Conservation (phyloP, 1,140 invertebrate species). For the Aphelinus certus region DNA sequence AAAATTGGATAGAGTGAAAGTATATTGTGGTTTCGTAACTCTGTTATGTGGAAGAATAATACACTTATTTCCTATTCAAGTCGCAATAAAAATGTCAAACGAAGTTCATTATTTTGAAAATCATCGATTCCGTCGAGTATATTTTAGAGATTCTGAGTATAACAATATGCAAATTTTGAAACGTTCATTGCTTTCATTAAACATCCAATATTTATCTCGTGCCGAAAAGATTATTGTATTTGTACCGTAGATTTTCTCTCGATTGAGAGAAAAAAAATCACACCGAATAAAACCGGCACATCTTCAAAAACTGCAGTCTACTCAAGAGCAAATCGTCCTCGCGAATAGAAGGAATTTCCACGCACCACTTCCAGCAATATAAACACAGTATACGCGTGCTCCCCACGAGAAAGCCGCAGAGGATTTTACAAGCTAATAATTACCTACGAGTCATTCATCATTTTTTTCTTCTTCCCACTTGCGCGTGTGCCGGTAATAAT, state of each 20-base stretch:
- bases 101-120: no score
- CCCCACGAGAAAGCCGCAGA: constrained; percentile 12
- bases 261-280: background rate
- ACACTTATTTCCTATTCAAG: no score
- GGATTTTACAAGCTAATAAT: constrained; percentile 21
- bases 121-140: no score
- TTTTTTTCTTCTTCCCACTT: constrained; percentile 4
- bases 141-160: no score
- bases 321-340: constrained; percentile 6
- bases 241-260: background rate
- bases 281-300: background rate
- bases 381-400: background rate
- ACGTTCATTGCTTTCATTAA: no score
- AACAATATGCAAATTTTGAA: no score
- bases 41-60: no score
- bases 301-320: background rate
- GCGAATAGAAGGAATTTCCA: background rate
- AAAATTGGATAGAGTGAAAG: no score
- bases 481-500: background rate
- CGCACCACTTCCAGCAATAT: background rate
- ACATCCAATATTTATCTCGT: no score
- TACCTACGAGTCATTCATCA: constrained; percentile 17
- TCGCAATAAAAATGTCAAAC: no score
- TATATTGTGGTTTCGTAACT: no score
- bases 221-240: no score